Percentiles rank a stretch among this genome's conserved stretches.
These are phyloP conservation scores for Chelmon rostratus DNA, from an alignment of 2,797 vertebrate species.

Conservation along the genomic window DNA sequence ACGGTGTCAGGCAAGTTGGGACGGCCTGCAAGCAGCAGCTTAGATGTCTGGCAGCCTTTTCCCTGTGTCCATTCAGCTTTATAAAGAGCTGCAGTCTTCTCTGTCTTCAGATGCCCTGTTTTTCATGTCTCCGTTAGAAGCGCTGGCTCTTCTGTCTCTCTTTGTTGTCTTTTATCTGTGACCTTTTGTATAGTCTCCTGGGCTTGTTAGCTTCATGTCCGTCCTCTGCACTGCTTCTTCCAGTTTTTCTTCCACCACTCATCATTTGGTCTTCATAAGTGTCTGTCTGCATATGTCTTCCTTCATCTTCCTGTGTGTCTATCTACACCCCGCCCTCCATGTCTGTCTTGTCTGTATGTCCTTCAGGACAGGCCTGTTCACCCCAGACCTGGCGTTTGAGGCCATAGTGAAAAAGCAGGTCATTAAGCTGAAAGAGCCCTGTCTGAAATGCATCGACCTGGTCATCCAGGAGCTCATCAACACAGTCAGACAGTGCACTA, in stretches of 20 bases:
- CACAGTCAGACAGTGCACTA: conserved; percentile 96
- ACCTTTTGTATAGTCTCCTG: conserved; percentile 9
- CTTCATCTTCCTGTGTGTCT: conserved; percentile 46
- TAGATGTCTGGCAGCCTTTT: conserved; percentile 23
- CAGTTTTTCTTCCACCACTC: conserved; percentile 10
- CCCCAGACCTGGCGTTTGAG: conserved; percentile 97
- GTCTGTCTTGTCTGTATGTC: conserved; percentile 74
- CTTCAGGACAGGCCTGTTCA: conserved; percentile 97
- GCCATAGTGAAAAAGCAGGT: conserved; percentile 99
- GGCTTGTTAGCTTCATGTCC: not conserved
- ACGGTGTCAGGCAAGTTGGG: conserved; percentile 93
- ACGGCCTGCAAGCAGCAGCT: conserved; percentile 7
- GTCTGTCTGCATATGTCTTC: conserved; percentile 29
- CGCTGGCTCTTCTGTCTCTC: conserved; percentile 6
- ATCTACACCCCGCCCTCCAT: conserved; percentile 11
- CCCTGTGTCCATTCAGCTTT: conserved; percentile 17
- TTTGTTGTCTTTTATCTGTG: conserved; percentile 14
- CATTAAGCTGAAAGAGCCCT: conserved; percentile 98
- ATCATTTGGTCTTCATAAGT: conserved; percentile 6
- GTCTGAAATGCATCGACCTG: conserved; percentile 97
- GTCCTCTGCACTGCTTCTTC: conserved; percentile 16
- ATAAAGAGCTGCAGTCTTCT: conserved; percentile 8
- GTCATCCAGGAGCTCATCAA: conserved; percentile 99
- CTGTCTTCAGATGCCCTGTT: conserved; percentile 10
- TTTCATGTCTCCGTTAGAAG: conserved; percentile 25